Evolutionary conservation across 2,797 vertebrate species (phyloP).

Genomic region (Epinephelus awoara): DNA sequence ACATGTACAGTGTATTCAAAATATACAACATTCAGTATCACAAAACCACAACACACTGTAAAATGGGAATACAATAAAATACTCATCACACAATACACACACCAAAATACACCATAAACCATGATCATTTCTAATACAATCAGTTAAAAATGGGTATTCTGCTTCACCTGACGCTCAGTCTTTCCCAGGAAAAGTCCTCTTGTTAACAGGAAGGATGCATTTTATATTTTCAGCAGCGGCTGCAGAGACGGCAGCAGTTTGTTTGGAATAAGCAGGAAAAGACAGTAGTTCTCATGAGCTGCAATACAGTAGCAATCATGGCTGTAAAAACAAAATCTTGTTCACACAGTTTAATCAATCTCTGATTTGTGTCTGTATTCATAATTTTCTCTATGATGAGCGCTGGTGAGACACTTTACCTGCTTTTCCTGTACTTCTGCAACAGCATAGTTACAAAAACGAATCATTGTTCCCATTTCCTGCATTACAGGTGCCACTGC

Average conservation of each 20-base stretch:
- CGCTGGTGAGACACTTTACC: background rate
- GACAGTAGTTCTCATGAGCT: background rate
- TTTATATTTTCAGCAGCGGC: background rate
- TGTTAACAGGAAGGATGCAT: background rate
- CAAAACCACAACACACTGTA: no score
- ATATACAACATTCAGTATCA: no score
- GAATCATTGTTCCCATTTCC: background rate
- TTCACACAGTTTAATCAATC: background rate
- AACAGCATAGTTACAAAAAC: background rate
- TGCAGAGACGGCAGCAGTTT: background rate
- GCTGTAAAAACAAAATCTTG: background rate
- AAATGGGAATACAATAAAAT: no score
- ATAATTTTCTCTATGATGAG: background rate
- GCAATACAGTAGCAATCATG: background rate
- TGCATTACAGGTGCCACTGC: background rate
- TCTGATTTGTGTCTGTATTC: background rate
- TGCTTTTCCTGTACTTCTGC: background rate
- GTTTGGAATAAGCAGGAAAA: background rate
- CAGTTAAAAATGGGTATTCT: background rate
- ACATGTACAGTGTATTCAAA: no score
- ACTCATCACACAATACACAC: no score
- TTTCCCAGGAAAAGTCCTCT: background rate
- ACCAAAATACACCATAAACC: no score
- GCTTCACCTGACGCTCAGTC: background rate
- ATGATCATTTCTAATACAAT: no score